Percentiles rank a stretch among this genome's conserved stretches.
These are phyloP conservation scores for Camptogramma bilineatum DNA, from an alignment of 2,888 invertebrate genomes.

Conservation along the genomic window DNA sequence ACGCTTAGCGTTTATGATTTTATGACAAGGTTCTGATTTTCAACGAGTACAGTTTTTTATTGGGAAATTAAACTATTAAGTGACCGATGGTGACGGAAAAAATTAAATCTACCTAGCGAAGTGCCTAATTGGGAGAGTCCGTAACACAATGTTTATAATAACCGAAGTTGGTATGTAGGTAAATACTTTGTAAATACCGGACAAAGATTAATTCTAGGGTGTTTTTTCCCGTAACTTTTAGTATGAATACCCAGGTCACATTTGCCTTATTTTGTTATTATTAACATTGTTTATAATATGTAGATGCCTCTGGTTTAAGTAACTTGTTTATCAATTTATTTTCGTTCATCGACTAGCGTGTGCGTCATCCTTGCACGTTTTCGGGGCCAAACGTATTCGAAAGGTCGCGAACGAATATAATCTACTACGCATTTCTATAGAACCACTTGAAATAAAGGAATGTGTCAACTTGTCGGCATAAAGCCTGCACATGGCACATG, in stretches of 20 bases:
- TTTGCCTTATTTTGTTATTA: background rate
- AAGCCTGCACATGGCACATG: conserved; percentile 81
- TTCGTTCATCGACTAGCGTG: conserved; percentile 9
- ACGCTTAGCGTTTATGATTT: conserved; percentile 46
- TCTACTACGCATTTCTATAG: conserved; percentile 33
- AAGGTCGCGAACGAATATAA: conserved; percentile 43
- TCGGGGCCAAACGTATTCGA: conserved; percentile 12
- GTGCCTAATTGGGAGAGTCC: background rate
- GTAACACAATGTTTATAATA: background rate
- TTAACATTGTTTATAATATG: background rate
- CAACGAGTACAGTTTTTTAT: conserved; percentile 22
- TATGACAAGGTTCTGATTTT: conserved; percentile 32
- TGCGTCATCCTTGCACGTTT: conserved; percentile 20
- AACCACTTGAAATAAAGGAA: conserved; percentile 46
- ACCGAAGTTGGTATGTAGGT: background rate
- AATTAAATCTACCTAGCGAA: background rate
- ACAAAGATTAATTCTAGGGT: background rate
- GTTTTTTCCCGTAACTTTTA: background rate
- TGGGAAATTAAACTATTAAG: conserved; percentile 11
- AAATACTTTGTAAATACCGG: background rate
- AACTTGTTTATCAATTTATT: conserved; percentile 2
- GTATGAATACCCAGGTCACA: background rate
- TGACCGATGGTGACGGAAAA: conserved; percentile 10
- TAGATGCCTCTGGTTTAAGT: background rate
- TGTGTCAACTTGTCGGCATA: conserved; percentile 57